Conservation (phyloP, 1,140 invertebrate species). For the Drosophila albomicans region DNA sequence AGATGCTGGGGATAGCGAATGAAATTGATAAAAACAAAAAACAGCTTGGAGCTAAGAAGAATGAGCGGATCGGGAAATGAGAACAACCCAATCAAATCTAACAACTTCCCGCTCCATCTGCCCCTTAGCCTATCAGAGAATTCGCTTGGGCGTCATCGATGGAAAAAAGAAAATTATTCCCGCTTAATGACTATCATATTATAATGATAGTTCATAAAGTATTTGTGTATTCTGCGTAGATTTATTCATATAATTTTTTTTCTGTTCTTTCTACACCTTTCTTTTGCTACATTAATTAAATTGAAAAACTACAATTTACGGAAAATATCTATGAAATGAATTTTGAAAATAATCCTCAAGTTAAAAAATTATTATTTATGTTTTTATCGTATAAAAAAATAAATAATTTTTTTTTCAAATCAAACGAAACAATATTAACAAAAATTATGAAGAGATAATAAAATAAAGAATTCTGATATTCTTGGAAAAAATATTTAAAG, state of each 20-base stretch:
- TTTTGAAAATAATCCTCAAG: too few relatives aligned
- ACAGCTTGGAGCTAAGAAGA: conserved; percentile 8
- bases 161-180: conserved; percentile 22
- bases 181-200: conserved; percentile 55
- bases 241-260: not conserved
- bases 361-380: too few relatives aligned
- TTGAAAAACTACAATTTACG: not conserved
- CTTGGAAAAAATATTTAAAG: too few relatives aligned
- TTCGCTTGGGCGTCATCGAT: not conserved
- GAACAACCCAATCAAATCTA: conserved; percentile 46
- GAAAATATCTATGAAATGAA: too few relatives aligned
- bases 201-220: not conserved
- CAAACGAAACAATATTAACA: too few relatives aligned
- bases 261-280: too few relatives aligned
- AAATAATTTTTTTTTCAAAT: too few relatives aligned
- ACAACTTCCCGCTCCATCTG: not conserved
- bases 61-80: conserved; percentile 24
- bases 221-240: not conserved
- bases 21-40: conserved; percentile 59
- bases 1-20: conserved; percentile 39
- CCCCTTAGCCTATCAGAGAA: not conserved
- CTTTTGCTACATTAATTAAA: not conserved
- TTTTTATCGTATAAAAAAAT: too few relatives aligned
- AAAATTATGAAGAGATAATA: too few relatives aligned
- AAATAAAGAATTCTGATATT: too few relatives aligned